These are phyloP conservation scores for Thecocarcelia acutangulata DNA, from an alignment of 2,888 invertebrate species.

Conservation along the genomic window DNA sequence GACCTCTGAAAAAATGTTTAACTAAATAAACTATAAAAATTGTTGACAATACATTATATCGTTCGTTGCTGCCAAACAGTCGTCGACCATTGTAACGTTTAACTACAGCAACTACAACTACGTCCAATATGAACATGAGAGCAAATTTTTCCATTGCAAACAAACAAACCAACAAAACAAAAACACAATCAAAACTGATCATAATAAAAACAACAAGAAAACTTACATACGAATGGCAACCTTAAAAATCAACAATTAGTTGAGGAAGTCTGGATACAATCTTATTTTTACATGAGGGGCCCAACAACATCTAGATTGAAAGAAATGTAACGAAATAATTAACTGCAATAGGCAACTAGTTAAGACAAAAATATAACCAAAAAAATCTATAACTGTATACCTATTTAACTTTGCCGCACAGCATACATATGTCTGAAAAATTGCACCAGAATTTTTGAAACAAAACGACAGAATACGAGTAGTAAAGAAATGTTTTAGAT, in stretches of 20 bases:
- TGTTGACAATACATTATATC: slow-evolving; percentile 60
- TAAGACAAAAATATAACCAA: no score
- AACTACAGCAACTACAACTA: slow-evolving; percentile 29
- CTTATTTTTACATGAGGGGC: slow-evolving; percentile 19
- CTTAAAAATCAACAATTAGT: slow-evolving; percentile 48
- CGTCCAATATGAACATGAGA: slow-evolving; percentile 10
- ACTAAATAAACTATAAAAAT: slow-evolving; percentile 62
- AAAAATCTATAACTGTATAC: no score
- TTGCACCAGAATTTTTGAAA: no score
- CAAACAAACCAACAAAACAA: not conserved
- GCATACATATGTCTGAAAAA: no score
- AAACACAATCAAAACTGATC: slow-evolving; percentile 16
- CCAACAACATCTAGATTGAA: slow-evolving; percentile 16
- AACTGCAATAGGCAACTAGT: not conserved
- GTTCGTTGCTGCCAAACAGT: slow-evolving; percentile 57
- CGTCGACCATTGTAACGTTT: slow-evolving; percentile 56
- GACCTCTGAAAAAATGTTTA: slow-evolving; percentile 35
- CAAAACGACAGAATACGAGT: no score
- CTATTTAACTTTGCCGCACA: no score
- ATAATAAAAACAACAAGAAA: slow-evolving; percentile 37
- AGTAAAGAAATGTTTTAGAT: no score
- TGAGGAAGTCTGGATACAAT: slow-evolving; percentile 46
- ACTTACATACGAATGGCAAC: slow-evolving; percentile 21
- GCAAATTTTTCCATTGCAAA: not conserved
- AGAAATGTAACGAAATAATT: not conserved